Evolutionary conservation across 92 coral and sea anemone genomes (phyloP).

Genomic region (Meandrina meandrites): DNA sequence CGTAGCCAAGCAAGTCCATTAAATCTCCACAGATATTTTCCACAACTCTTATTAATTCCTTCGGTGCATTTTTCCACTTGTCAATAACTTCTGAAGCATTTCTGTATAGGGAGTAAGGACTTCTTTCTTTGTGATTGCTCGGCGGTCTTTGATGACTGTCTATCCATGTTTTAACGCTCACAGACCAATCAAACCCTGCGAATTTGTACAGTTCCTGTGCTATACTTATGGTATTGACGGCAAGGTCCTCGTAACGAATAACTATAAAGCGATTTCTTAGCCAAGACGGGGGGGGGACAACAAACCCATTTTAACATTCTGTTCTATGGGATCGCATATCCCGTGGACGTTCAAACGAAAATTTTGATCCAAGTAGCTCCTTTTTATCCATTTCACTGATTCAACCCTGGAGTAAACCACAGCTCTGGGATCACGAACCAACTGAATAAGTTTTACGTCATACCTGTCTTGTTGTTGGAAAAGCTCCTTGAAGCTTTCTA

Average conservation of each 20-base stretch:
- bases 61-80: slow-evolving; percentile 21
- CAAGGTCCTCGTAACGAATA: slow-evolving; percentile 66
- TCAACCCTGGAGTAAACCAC: too few species aligned
- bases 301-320: slow-evolving; percentile 30
- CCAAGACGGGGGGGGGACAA: slow-evolving; percentile 46
- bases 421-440: too few species aligned
- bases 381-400: slow-evolving; percentile 29
- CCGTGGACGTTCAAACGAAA: background rate
- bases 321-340: slow-evolving; percentile 1
- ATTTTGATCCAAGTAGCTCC: background rate
- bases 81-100: slow-evolving; percentile 1
- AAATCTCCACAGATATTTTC: too few species aligned
- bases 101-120: background rate
- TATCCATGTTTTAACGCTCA: slow-evolving; percentile 15
- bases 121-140: background rate
- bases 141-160: background rate
- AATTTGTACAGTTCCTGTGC: slow-evolving; percentile 41
- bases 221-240: slow-evolving; percentile 17
- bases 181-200: slow-evolving; percentile 33
- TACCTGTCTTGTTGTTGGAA: too few species aligned
- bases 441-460: too few species aligned
- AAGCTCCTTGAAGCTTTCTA: too few species aligned
- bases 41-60: slow-evolving; percentile 7
- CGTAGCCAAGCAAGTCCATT: slow-evolving; percentile 12
- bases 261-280: too few species aligned